Evolutionary conservation across 2,113 vertebrate species (phyloP).

Genomic region (Melanotaenia duboulayi): DNA sequence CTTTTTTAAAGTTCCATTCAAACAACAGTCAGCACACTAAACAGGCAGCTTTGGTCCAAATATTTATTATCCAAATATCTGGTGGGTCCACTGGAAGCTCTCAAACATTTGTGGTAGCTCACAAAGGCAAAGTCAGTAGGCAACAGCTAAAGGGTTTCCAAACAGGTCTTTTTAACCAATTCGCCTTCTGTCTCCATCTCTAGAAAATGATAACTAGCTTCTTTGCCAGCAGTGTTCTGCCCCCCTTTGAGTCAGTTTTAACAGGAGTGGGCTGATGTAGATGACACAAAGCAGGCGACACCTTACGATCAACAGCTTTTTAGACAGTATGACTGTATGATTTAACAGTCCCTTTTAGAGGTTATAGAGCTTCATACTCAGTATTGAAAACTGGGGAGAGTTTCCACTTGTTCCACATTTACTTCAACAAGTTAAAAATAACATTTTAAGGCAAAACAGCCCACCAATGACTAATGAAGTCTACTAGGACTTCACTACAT

Average conservation of each 20-base stretch:
- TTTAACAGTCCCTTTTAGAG: too few species aligned
- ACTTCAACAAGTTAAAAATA: constrained; percentile 8
- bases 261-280: background rate
- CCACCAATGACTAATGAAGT: constrained; percentile 1
- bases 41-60: background rate
- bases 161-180: too few species aligned
- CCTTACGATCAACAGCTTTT: too few species aligned
- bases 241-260: constrained; percentile 13
- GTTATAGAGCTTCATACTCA: too few species aligned
- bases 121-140: background rate
- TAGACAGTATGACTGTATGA: too few species aligned
- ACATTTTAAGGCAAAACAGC: constrained; percentile 17
- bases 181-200: background rate
- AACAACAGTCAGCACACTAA: too few species aligned
- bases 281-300: background rate
- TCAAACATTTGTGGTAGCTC: background rate
- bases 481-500: background rate
- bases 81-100: background rate
- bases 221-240: constrained; percentile 9
- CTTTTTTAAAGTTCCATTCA: too few species aligned
- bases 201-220: constrained; percentile 49
- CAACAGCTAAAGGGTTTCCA: background rate
- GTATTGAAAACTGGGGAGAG: background rate
- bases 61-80: background rate
- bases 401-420: background rate